Percentiles rank a stretch among this genome's conserved stretches.
Conservation (phyloP, 2,888 invertebrate genomes). For the Archips xylosteana region DNA sequence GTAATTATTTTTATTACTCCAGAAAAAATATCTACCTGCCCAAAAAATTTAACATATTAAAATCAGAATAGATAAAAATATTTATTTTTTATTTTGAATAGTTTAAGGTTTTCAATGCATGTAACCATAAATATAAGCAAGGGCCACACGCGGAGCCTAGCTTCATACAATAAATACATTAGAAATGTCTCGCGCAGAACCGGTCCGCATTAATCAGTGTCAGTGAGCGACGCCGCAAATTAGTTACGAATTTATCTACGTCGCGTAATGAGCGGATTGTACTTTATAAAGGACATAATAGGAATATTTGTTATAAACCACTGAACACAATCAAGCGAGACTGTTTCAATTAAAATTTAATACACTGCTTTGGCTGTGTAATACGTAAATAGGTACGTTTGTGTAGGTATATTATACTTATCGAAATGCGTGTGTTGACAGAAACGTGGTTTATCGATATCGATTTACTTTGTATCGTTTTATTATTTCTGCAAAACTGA, state of each 20-base stretch:
- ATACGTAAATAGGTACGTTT: not conserved
- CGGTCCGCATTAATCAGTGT: slow-evolving; percentile 41
- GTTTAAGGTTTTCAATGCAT: not conserved
- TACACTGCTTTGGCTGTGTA: not conserved
- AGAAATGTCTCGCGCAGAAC: slow-evolving; percentile 41
- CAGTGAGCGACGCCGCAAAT: slow-evolving; percentile 42
- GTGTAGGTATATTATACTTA: not conserved
- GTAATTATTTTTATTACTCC: too few relatives aligned
- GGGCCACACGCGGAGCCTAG: slow-evolving; percentile 26
- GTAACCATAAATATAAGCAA: slow-evolving; percentile 14
- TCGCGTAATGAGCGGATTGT: slow-evolving; percentile 43
- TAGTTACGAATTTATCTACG: slow-evolving; percentile 42
- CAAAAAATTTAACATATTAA: too few relatives aligned
- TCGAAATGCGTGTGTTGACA: not conserved
- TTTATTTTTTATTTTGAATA: not conserved
- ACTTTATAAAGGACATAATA: slow-evolving; percentile 39
- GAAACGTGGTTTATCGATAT: slow-evolving; percentile 1
- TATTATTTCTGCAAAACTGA: too few relatives aligned
- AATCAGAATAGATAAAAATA: not conserved
- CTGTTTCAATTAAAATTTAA: slow-evolving; percentile 24
- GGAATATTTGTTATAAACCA: slow-evolving; percentile 39
- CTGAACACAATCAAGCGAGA: slow-evolving; percentile 32
- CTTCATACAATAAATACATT: slow-evolving; percentile 43
- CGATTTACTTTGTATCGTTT: not conserved
- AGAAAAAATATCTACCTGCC: too few relatives aligned